phyloP scores from a whole-genome alignment of 2,797 vertebrate genomes.

The Gymnoscopelus braueri region DNA sequence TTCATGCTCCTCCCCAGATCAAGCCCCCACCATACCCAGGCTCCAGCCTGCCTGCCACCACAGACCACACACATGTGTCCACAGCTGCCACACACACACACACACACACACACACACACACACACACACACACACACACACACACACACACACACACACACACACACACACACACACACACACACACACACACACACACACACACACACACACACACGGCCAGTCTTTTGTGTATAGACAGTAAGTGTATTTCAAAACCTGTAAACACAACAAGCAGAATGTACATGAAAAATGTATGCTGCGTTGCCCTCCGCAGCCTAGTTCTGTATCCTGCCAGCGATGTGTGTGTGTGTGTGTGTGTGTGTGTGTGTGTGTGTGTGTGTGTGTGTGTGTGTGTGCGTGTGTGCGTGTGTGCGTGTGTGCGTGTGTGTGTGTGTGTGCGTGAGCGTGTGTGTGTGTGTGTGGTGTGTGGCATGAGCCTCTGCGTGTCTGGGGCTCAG shows the following conservation, averaged over 20 bases:
- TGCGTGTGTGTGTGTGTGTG: neutral
- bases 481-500: constrained; percentile 26
- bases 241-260: constrained; percentile 42
- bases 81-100: constrained; percentile 75
- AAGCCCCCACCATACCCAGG: constrained; percentile 66
- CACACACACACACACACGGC: constrained; percentile 51
- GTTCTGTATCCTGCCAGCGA: neutral
- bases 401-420: constrained; percentile 20
- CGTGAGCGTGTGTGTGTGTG: neutral
- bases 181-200: constrained; percentile 14
- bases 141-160: neutral
- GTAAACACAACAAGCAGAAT: constrained; percentile 37
- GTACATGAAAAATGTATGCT: constrained; percentile 46
- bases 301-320: constrained; percentile 3
- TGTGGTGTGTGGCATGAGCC: constrained; percentile 31
- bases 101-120: constrained; percentile 32
- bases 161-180: constrained; percentile 7
- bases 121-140: constrained; percentile 34
- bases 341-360: neutral
- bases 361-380: neutral
- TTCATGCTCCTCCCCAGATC: constrained; percentile 63
- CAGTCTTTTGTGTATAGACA: constrained; percentile 52
- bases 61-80: constrained; percentile 83
- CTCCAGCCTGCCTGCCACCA: constrained; percentile 82
- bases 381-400: constrained; percentile 6